A percentile compares a stretch with the other conserved stretches of the same genome.
Evolutionary conservation across 1,140 invertebrate genomes (phyloP).

Genomic region (Meloidogyne chitwoodi): DNA sequence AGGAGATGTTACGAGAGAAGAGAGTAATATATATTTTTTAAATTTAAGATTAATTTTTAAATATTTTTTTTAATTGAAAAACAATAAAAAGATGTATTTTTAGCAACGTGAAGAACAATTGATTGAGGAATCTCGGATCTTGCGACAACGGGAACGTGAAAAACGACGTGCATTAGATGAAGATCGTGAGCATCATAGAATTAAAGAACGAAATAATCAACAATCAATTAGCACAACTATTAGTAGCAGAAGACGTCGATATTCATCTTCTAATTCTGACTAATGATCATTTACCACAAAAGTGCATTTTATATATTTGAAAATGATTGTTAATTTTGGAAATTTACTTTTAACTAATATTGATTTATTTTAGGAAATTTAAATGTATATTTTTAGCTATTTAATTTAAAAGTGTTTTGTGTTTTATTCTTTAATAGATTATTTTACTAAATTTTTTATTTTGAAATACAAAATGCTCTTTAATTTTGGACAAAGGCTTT

Average conservation of each 20-base stretch:
- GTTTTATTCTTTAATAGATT: neutral
- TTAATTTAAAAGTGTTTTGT: too few relatives aligned
- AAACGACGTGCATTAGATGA: constrained; percentile 4
- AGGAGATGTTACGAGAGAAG: constrained; percentile 31
- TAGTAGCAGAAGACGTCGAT: neutral
- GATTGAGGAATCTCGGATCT: constrained; percentile 17
- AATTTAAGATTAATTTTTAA: neutral
- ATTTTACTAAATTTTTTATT: neutral
- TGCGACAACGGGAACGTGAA: constrained; percentile 18
- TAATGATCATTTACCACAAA: too few relatives aligned
- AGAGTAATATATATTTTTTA: neutral
- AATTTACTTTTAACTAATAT: neutral
- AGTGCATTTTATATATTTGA: too few relatives aligned
- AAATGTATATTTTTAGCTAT: neutral
- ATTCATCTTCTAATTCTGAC: constrained; percentile 3
- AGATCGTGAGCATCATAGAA: neutral
- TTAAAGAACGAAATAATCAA: neutral
- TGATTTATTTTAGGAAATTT: neutral
- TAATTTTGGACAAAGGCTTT: neutral
- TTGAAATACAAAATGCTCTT: neutral
- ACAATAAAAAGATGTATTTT: too few relatives aligned
- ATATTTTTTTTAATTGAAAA: too few relatives aligned
- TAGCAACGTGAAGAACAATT: constrained; percentile 23
- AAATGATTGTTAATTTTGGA: neutral
- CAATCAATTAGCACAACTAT: neutral